phyloP scores from a whole-genome alignment of 2,888 invertebrate species.

The Marasmarcha lunaedactyla region DNA sequence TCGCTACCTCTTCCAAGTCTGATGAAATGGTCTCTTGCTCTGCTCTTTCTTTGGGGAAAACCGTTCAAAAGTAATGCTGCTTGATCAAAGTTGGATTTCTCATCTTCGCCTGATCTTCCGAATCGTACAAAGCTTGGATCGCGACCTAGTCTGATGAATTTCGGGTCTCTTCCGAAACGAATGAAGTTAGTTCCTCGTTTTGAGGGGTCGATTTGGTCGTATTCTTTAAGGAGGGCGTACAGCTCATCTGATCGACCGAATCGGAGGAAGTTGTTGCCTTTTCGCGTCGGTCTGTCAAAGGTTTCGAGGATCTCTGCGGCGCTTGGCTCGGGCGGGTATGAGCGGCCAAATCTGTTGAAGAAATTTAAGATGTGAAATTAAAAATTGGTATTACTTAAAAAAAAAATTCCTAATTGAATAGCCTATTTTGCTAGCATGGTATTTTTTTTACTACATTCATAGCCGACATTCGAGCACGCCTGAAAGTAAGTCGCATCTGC shows the following conservation, averaged over 20 bases:
- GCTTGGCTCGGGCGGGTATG: constrained; percentile 48
- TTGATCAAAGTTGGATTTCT: constrained; percentile 30
- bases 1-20: constrained; percentile 54
- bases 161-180: constrained; percentile 50
- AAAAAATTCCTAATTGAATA: no score
- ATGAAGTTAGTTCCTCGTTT: constrained; percentile 49
- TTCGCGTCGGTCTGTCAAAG: constrained; percentile 35
- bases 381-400: neutral
- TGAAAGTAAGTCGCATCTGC: no score
- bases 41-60: constrained; percentile 46
- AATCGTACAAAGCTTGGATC: constrained; percentile 60
- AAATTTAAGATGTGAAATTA: no score
- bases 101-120: constrained; percentile 45
- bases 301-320: constrained; percentile 48
- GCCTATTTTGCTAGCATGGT: no score
- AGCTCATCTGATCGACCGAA: constrained; percentile 56
- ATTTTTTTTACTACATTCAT: no score
- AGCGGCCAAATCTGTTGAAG: constrained; percentile 46
- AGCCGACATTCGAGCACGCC: no score
- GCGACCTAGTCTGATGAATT: constrained; percentile 61
- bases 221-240: constrained; percentile 38
- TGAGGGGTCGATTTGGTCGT: constrained; percentile 41
- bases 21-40: constrained; percentile 55
- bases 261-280: constrained; percentile 52
- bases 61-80: constrained; percentile 29